Percentiles rank a stretch among this genome's conserved stretches.
Evolutionary conservation across 2,113 vertebrate genomes (phyloP).

Genomic region (Alethe castanea): DNA sequence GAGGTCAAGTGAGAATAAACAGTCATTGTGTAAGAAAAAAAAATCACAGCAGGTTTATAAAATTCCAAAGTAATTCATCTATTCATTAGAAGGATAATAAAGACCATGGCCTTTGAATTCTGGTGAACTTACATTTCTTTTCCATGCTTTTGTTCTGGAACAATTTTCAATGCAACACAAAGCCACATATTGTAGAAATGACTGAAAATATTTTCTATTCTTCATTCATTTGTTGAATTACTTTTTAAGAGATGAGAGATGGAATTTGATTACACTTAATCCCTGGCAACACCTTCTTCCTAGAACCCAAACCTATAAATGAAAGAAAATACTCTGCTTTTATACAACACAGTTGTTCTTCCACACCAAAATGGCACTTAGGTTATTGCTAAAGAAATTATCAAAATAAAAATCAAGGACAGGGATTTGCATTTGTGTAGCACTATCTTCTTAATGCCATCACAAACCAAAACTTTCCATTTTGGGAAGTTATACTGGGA

Average conservation of each 20-base stretch:
- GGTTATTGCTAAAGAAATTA: neutral
- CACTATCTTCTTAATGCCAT: neutral
- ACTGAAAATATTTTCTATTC: neutral
- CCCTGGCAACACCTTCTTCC: neutral
- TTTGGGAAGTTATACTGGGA: neutral
- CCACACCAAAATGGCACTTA: neutral
- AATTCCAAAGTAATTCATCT: neutral
- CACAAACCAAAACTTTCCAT: neutral
- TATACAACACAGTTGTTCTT: neutral
- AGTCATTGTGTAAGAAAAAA: neutral
- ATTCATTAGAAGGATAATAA: conserved; percentile 4
- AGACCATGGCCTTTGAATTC: neutral
- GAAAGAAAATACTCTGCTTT: neutral
- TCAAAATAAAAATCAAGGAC: neutral
- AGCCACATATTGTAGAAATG: neutral
- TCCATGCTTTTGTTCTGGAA: neutral
- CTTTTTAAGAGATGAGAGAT: neutral
- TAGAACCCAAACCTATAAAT: neutral
- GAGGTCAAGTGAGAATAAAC: neutral
- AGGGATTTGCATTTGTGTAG: neutral
- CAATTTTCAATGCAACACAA: neutral
- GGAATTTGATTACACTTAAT: neutral
- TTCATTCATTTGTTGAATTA: neutral
- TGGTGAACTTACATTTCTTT: neutral
- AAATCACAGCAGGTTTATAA: neutral